Evolutionary conservation across 2,113 vertebrate species (phyloP).

Genomic region (Tapirus terrestris): DNA sequence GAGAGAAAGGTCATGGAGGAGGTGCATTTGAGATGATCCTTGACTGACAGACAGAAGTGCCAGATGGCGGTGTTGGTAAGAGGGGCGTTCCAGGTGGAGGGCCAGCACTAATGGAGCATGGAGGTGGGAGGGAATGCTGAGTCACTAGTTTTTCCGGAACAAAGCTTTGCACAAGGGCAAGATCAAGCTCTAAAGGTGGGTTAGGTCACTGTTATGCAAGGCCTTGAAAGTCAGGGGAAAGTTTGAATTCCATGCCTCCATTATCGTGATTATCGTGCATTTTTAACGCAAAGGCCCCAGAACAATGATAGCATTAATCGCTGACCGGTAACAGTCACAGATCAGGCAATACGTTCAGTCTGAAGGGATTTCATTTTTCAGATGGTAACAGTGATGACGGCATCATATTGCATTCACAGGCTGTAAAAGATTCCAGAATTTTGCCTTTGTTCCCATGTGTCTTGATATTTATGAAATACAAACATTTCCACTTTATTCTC

Average conservation of each 20-base stretch:
- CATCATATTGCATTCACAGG: not conserved
- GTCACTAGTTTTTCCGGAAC: not conserved
- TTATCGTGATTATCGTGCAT: constrained; percentile 8
- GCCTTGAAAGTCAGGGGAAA: constrained; percentile 27
- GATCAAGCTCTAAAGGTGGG: not conserved
- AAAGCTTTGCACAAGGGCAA: not conserved
- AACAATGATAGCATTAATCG: constrained; percentile 53
- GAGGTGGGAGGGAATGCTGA: not conserved
- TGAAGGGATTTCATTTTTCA: constrained; percentile 53
- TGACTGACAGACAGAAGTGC: not conserved
- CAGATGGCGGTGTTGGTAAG: not conserved
- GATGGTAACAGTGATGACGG: not conserved
- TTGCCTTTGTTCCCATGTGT: not conserved
- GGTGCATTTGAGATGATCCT: not conserved
- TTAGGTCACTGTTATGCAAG: not conserved
- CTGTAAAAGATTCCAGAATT: not conserved
- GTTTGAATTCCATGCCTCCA: not conserved
- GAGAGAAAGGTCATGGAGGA: not conserved
- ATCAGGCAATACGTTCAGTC: not conserved
- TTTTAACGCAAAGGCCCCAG: constrained; percentile 20
- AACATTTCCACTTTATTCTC: not conserved
- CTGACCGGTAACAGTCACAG: not conserved
- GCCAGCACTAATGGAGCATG: not conserved
- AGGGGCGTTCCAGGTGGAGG: not conserved
- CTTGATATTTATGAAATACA: constrained; percentile 14